phyloP scores from a whole-genome alignment of 2,888 invertebrate genomes.

The Drosophila hawaiiensis region DNA sequence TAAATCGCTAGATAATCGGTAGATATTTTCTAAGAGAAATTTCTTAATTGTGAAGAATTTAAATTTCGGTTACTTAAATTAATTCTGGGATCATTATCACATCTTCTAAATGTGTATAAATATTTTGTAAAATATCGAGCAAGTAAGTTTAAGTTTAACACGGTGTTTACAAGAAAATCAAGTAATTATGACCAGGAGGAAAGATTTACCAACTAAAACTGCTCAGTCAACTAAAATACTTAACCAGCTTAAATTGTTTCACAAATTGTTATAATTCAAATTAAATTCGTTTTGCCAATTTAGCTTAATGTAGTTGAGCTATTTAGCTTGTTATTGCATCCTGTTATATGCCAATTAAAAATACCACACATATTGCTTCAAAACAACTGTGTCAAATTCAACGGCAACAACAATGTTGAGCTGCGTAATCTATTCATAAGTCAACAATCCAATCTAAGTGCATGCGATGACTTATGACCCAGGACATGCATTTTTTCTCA shows the following conservation, averaged over 20 bases:
- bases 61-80: background rate
- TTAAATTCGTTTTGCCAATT: background rate
- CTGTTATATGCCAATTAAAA: background rate
- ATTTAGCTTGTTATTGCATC: background rate
- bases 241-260: background rate
- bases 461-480: conserved; percentile 57
- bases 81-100: no score
- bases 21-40: no score
- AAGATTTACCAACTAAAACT: background rate
- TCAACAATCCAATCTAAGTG: conserved; percentile 25
- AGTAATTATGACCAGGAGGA: background rate
- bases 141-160: background rate
- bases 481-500: conserved; percentile 44
- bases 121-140: background rate
- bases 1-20: background rate
- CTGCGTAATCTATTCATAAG: conserved; percentile 48
- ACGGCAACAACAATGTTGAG: conserved; percentile 7
- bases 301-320: background rate
- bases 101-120: background rate
- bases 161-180: background rate
- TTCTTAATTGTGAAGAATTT: background rate
- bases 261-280: background rate
- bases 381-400: background rate
- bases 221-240: background rate
- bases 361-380: background rate